Base-by-base conservation (phyloP, 2,888 invertebrate genomes). In the Agonum fuliginosum region DNA sequence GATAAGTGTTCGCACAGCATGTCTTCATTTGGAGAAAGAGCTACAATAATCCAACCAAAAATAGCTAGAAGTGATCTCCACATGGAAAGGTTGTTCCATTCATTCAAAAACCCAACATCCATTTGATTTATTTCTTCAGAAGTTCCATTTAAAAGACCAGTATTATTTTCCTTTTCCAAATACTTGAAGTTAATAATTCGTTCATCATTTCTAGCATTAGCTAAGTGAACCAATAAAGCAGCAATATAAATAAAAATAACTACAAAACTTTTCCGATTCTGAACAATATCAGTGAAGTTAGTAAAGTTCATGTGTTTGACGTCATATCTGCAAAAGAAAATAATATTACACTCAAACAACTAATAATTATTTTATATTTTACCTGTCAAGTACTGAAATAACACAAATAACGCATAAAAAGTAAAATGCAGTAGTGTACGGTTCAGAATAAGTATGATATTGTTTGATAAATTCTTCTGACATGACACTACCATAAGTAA, bases 51-150 rank as follows among this genome's bases (percentile, higher is more conserved):
- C 82, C 91, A 85, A 0, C 90, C 91, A 0, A 90, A 83, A 79
- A 91, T 89, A 0, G 91, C 90, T 8, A 91, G 85, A 1, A 90
- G 87, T 0, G 91, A 89, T 14, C 91, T 87, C 90, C 91, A 91
- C 81, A 91, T 87, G 1, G 91, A 91, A 79, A 91, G 87, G 79
- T 90, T 89, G 0, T 89, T 90, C 91, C 91, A 91, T 0, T 89
- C 89, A 81, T 88, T 88, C 81, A 91, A 88, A 3, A 90, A 87
- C 17, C 88, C 88, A 80, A 87, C 87, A 10, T 89, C 88, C 1
- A 89, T 87, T 91, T 91, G 24, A 70, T 48, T 48, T 30, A 70
- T 48, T 17, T 6, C 30, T 14, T 62, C 58, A 4, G 17, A 24
- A 27, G 58, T 62, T 34, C 30, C 58, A 14, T 54, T 54, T 19